A percentile compares a stretch with the other conserved stretches of the same genome.
These are phyloP conservation scores for Diogma glabrata DNA, from an alignment of 2,888 invertebrate species.

Conservation along the genomic window DNA sequence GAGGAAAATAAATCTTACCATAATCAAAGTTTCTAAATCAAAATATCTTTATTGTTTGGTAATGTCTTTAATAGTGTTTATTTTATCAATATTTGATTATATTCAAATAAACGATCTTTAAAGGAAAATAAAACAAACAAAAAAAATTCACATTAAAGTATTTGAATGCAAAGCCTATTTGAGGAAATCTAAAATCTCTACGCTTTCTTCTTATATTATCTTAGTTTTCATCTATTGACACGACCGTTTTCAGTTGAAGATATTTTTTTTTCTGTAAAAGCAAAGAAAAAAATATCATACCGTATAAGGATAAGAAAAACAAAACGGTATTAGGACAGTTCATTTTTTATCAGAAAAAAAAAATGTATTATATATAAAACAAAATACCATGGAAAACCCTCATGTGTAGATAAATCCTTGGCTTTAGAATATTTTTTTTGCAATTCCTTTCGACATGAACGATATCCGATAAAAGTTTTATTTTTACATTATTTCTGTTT, in stretches of 20 bases:
- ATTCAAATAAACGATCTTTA: background rate
- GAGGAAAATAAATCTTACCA: no score
- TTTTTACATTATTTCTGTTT: no score
- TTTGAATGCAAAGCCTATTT: conserved; percentile 5
- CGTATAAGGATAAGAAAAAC: conserved; percentile 5
- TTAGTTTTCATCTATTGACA: conserved; percentile 8
- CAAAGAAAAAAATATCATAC: background rate
- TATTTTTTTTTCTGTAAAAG: background rate
- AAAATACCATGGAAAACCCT: conserved; percentile 5
- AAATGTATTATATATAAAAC: conserved; percentile 1
- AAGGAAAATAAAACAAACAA: background rate
- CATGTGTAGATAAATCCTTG: conserved; percentile 8
- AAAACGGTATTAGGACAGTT: conserved; percentile 9
- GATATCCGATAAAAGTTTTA: conserved; percentile 7
- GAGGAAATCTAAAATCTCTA: conserved; percentile 4
- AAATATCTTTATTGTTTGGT: no score
- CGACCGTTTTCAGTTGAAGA: conserved; percentile 9
- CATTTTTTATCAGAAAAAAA: conserved; percentile 5
- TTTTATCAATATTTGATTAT: conserved; percentile 8
- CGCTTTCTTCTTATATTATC: conserved; percentile 5
- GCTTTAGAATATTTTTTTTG: conserved; percentile 2
- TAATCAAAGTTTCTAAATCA: no score
- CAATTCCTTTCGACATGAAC: conserved; percentile 8
- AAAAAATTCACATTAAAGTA: conserved; percentile 1
- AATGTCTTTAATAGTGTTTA: no score